Conservation (phyloP, 2,113 vertebrate genomes). For the Axis porcinus region DNA sequence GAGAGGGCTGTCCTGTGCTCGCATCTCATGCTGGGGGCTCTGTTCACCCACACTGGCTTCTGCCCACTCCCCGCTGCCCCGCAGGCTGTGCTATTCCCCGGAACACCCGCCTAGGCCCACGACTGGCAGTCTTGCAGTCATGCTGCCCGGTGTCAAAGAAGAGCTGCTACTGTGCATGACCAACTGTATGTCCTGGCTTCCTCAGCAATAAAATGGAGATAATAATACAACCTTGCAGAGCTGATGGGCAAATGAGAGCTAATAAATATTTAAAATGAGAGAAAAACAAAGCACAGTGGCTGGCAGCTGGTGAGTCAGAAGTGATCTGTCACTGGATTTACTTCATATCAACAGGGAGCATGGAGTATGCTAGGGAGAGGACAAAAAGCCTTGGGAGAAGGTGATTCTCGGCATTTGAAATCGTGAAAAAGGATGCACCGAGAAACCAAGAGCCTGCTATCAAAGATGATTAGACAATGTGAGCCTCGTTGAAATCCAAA, state of each 20-base stretch:
- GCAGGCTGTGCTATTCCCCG: too few relatives aligned
- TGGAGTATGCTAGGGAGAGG: neutral
- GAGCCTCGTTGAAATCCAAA: neutral
- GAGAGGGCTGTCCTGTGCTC: neutral
- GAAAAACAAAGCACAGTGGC: neutral
- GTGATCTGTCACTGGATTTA: neutral
- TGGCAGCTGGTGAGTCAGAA: neutral
- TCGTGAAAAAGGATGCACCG: neutral
- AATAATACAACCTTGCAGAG: neutral
- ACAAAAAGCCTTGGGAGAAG: neutral
- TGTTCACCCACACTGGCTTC: fast-evolving
- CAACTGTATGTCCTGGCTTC: neutral
- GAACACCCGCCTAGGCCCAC: fast-evolving
- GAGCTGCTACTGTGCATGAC: neutral
- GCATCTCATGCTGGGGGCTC: fast-evolving
- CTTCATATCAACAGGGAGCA: neutral
- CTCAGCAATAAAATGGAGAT: conserved; percentile 9
- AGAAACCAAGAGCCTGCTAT: neutral
- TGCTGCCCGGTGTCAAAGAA: neutral
- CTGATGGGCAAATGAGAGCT: neutral
- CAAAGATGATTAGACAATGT: neutral
- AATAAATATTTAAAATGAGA: neutral
- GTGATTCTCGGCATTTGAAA: neutral
- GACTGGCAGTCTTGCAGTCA: fast-evolving
- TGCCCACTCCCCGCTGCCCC: neutral